These are phyloP conservation scores for Arnoldichthys spilopterus DNA, from an alignment of 2,797 vertebrate genomes.

Conservation along the genomic window DNA sequence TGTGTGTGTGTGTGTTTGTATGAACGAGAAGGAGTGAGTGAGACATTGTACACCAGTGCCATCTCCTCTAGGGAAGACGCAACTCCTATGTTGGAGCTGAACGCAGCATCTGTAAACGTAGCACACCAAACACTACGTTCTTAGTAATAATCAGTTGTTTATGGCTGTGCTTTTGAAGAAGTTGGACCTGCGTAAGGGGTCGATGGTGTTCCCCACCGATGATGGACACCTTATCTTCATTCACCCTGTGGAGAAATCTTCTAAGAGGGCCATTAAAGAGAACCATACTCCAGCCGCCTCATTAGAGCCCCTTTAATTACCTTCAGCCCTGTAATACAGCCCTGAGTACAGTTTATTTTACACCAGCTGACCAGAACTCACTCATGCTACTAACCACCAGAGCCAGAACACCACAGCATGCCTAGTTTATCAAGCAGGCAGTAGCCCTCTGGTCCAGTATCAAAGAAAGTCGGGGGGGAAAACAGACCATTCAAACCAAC, in stretches of 20 bases:
- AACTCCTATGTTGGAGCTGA: not conserved
- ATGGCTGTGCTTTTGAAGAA: not conserved
- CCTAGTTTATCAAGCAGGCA: not conserved
- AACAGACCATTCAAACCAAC: not conserved
- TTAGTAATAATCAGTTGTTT: not conserved
- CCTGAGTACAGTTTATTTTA: not conserved
- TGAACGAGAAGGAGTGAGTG: not conserved
- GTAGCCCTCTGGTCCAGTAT: not conserved
- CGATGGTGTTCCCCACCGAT: not conserved
- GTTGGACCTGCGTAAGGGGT: not conserved
- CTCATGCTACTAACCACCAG: not conserved
- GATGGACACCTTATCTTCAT: not conserved
- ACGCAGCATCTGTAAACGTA: not conserved
- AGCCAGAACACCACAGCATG: not conserved
- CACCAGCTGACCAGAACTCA: not conserved
- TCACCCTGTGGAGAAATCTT: slow-evolving; percentile 7
- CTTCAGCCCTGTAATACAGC: slow-evolving; percentile 18
- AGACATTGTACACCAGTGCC: not conserved
- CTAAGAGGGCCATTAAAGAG: slow-evolving; percentile 32
- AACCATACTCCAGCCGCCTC: not conserved
- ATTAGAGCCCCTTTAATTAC: slow-evolving; percentile 25
- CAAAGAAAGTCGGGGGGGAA: not conserved
- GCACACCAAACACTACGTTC: not conserved
- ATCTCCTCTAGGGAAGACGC: not conserved
- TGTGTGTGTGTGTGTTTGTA: slow-evolving; percentile 56